These are phyloP conservation scores for Tetraodon nigroviridis DNA, from an alignment of 2,113 vertebrate genomes.

Conservation along the genomic window DNA sequence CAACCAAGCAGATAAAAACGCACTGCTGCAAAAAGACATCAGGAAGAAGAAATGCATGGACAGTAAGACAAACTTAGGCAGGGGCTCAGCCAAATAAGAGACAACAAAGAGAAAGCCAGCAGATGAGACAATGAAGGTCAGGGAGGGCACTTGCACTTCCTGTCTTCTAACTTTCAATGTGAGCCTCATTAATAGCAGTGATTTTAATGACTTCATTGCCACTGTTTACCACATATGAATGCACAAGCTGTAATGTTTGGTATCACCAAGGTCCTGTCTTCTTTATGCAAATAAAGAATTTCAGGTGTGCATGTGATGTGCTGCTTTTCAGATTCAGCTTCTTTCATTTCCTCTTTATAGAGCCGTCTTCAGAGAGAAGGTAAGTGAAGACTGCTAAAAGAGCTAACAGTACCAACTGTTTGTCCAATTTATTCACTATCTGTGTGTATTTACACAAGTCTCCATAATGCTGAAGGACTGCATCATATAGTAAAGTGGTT, in stretches of 20 bases:
- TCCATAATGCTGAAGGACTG: slow-evolving; percentile 10
- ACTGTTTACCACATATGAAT: slow-evolving; percentile 41
- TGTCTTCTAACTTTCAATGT: slow-evolving; percentile 23
- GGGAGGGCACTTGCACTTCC: slow-evolving; percentile 6
- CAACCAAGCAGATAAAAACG: slow-evolving; percentile 59
- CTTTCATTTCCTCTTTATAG: background rate
- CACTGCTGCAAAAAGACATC: slow-evolving; percentile 19
- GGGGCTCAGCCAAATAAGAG: slow-evolving; percentile 17
- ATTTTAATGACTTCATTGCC: slow-evolving; percentile 46
- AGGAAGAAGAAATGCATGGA: slow-evolving; percentile 32
- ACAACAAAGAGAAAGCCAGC: slow-evolving; percentile 14
- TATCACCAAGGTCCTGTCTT: slow-evolving; percentile 39
- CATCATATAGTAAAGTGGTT: slow-evolving; percentile 26
- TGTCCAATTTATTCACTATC: slow-evolving; percentile 30
- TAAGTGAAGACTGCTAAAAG: slow-evolving; percentile 10
- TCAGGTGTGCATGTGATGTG: slow-evolving; percentile 7
- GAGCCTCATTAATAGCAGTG: slow-evolving; percentile 41
- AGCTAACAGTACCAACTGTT: slow-evolving; percentile 2
- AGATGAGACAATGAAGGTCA: slow-evolving; percentile 4
- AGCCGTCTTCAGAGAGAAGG: background rate
- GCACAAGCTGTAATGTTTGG: slow-evolving; percentile 35
- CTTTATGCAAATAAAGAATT: slow-evolving; percentile 44
- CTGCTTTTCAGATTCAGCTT: slow-evolving; percentile 17
- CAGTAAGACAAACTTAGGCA: slow-evolving; percentile 34
- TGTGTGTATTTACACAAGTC: slow-evolving; percentile 18